These are phyloP conservation scores for Orussus abietinus DNA, from an alignment of 1,140 invertebrate genomes.

Conservation along the genomic window DNA sequence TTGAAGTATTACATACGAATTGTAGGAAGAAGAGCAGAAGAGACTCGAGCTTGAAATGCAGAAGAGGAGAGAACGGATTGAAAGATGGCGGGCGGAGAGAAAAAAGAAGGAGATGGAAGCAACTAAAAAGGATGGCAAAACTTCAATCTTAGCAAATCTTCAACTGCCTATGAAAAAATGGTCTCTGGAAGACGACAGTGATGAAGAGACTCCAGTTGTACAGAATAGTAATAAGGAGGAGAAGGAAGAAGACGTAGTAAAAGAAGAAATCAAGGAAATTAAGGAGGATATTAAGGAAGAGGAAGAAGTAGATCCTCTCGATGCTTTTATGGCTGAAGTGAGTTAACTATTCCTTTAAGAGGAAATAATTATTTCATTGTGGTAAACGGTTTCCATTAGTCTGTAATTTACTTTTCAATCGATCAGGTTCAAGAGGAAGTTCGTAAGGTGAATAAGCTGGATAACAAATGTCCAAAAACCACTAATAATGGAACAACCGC, in stretches of 20 bases:
- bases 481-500: slow-evolving; percentile 26
- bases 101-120: slow-evolving; percentile 80
- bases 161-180: slow-evolving; percentile 62
- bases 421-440: slow-evolving; percentile 80
- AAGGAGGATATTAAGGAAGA: slow-evolving; percentile 57
- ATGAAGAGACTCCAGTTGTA: slow-evolving; percentile 61
- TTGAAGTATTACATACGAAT: slow-evolving; percentile 15
- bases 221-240: slow-evolving; percentile 42
- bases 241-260: slow-evolving; percentile 56
- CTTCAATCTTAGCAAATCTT: slow-evolving; percentile 56
- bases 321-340: slow-evolving; percentile 91
- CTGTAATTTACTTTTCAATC: slow-evolving; percentile 8
- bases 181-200: slow-evolving; percentile 86
- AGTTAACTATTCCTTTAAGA: slow-evolving; percentile 34
- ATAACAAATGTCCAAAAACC: slow-evolving; percentile 50
- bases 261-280: slow-evolving; percentile 54
- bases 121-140: slow-evolving; percentile 69
- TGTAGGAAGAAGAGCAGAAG: slow-evolving; percentile 79
- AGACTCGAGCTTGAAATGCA: slow-evolving; percentile 82
- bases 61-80: no score
- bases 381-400: slow-evolving; percentile 7
- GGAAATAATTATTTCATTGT: neutral
- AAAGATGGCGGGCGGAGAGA: slow-evolving; percentile 85
- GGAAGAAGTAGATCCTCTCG: slow-evolving; percentile 88
- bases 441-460: slow-evolving; percentile 82